These are phyloP conservation scores for Muricea muricata DNA, from an alignment of 92 coral and sea anemone species.

Conservation along the genomic window DNA sequence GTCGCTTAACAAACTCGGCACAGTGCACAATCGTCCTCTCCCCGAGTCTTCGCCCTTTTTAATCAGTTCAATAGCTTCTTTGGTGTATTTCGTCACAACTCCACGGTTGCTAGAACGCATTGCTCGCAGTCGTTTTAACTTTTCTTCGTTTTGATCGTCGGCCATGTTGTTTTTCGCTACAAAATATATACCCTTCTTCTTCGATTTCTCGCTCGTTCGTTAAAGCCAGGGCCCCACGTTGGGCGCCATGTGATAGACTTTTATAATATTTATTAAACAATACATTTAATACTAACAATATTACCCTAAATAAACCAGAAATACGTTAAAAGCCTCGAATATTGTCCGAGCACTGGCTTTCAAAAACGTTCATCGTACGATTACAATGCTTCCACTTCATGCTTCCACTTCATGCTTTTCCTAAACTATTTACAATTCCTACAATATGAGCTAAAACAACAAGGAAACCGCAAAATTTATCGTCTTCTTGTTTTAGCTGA, in stretches of 20 bases:
- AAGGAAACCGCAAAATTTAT: too few relatives aligned
- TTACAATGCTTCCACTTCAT: too few relatives aligned
- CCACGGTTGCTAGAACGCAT: background rate
- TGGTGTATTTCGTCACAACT: background rate
- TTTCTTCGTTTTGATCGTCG: background rate
- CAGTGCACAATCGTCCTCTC: background rate
- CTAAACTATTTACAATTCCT: too few relatives aligned
- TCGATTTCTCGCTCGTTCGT: background rate
- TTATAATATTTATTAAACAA: background rate
- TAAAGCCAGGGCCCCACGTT: background rate
- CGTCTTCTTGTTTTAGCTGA: too few relatives aligned
- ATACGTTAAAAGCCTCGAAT: background rate
- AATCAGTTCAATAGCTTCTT: background rate
- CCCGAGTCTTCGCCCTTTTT: background rate
- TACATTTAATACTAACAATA: too few relatives aligned
- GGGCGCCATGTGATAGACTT: background rate
- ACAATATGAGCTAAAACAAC: too few relatives aligned
- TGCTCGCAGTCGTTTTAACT: background rate
- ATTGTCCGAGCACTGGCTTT: background rate
- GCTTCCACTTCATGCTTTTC: too few relatives aligned
- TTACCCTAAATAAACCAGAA: background rate
- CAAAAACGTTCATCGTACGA: too few relatives aligned
- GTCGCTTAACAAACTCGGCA: background rate
- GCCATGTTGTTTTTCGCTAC: background rate
- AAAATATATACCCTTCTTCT: background rate